These are phyloP conservation scores for Neuroscelio doddi DNA, from an alignment of 2,888 invertebrate species.

Conservation along the genomic window DNA sequence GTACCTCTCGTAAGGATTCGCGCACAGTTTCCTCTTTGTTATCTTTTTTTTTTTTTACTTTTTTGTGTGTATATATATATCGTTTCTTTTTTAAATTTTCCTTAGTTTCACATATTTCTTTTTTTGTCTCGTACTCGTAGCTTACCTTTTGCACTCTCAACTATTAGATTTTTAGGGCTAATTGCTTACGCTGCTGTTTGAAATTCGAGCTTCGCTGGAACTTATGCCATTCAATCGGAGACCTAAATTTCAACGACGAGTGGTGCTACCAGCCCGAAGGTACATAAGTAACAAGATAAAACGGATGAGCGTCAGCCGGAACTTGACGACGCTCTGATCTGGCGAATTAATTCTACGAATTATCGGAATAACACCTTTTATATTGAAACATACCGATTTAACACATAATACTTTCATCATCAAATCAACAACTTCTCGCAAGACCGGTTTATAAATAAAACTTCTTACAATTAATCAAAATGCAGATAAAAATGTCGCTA, in stretches of 20 bases:
- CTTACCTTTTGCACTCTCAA: constrained; percentile 34
- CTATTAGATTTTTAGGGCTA: constrained; percentile 30
- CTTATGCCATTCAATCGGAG: constrained; percentile 2
- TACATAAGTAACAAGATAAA: constrained; percentile 41
- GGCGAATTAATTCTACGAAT: constrained; percentile 17
- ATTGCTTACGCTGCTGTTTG: constrained; percentile 9
- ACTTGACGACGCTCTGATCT: constrained; percentile 16
- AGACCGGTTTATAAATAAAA: no score
- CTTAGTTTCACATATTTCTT: constrained; percentile 29
- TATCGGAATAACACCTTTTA: no score
- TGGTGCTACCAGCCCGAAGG: constrained; percentile 21
- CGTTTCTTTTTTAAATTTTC: constrained; percentile 34
- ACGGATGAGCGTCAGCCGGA: constrained; percentile 25
- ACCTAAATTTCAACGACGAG: constrained; percentile 17
- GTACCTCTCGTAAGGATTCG: constrained; percentile 17
- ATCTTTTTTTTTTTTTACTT: constrained; percentile 18
- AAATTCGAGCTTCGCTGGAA: constrained; percentile 7
- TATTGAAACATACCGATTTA: no score
- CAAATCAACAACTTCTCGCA: no score
- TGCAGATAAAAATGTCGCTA: no score
- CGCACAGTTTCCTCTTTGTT: constrained; percentile 8
- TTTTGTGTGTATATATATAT: constrained; percentile 36
- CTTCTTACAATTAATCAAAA: no score
- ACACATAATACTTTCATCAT: no score
- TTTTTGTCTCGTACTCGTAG: constrained; percentile 19